These are phyloP conservation scores for Protobothrops mucrosquamatus DNA, from an alignment of 2,113 vertebrate genomes.

Conservation along the genomic window DNA sequence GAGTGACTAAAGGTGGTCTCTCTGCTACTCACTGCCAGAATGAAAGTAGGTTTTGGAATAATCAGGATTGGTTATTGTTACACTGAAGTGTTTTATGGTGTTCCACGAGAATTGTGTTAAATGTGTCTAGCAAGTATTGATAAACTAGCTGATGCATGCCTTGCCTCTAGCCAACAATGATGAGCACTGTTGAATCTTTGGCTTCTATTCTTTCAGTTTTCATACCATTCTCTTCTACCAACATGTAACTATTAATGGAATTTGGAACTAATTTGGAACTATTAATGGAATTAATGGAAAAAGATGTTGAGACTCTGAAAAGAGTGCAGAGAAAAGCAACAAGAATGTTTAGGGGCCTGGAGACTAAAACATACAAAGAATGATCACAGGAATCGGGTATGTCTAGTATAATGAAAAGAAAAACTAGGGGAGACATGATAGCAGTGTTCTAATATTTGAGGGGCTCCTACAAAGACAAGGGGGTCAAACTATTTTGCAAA, in stretches of 20 bases:
- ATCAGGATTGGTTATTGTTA: neutral
- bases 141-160: neutral
- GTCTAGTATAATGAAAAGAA: neutral
- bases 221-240: neutral
- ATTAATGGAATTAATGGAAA: neutral
- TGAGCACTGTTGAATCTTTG: neutral
- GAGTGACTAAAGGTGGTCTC: neutral
- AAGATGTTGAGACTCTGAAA: neutral
- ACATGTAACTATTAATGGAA: neutral
- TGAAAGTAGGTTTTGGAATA: constrained; percentile 8
- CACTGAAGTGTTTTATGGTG: neutral
- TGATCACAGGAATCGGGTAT: neutral
- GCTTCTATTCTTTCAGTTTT: neutral
- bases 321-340: neutral
- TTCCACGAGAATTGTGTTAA: too few relatives aligned
- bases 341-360: neutral
- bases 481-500: neutral
- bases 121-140: neutral
- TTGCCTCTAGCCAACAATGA: neutral
- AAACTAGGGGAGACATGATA: neutral
- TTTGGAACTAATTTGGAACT: neutral
- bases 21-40: neutral
- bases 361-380: neutral
- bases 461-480: neutral
- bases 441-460: neutral